Percentiles rank a stretch among this genome's conserved stretches.
These are phyloP conservation scores for Samia ricini DNA, from an alignment of 1,140 invertebrate species.

Conservation along the genomic window DNA sequence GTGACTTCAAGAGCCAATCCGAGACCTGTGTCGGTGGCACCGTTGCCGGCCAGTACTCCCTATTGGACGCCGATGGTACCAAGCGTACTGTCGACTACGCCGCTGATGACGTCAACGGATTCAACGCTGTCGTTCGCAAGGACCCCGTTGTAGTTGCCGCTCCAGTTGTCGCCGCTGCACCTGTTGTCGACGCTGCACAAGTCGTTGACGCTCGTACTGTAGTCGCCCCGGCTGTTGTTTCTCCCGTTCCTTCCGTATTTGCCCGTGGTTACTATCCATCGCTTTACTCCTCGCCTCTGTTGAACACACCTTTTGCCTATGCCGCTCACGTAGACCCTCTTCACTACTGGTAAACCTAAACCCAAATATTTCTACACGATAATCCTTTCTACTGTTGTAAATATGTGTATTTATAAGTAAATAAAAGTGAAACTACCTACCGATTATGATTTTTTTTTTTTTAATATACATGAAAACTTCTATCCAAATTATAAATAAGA, in stretches of 20 bases:
- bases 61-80: slow-evolving; percentile 43
- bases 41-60: slow-evolving; percentile 44
- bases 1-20: slow-evolving; percentile 50
- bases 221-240: slow-evolving; percentile 7
- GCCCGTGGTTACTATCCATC: slow-evolving; percentile 6
- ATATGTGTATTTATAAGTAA: slow-evolving; percentile 25
- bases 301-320: slow-evolving; percentile 21
- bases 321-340: slow-evolving; percentile 5
- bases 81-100: slow-evolving; percentile 45
- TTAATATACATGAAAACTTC: no score
- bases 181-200: slow-evolving; percentile 23
- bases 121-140: slow-evolving; percentile 42
- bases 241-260: background rate
- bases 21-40: slow-evolving; percentile 38
- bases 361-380: background rate
- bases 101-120: slow-evolving; percentile 43
- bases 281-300: slow-evolving; percentile 6
- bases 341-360: slow-evolving; percentile 19
- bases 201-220: slow-evolving; percentile 19
- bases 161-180: slow-evolving; percentile 16
- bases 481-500: no score
- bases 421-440: slow-evolving; percentile 24
- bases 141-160: slow-evolving; percentile 28
- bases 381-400: slow-evolving; percentile 2
- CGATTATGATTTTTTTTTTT: slow-evolving; percentile 7